Base-by-base conservation (phyloP, 2,113 vertebrate genomes). In the Aleadryas rufinucha region DNA sequence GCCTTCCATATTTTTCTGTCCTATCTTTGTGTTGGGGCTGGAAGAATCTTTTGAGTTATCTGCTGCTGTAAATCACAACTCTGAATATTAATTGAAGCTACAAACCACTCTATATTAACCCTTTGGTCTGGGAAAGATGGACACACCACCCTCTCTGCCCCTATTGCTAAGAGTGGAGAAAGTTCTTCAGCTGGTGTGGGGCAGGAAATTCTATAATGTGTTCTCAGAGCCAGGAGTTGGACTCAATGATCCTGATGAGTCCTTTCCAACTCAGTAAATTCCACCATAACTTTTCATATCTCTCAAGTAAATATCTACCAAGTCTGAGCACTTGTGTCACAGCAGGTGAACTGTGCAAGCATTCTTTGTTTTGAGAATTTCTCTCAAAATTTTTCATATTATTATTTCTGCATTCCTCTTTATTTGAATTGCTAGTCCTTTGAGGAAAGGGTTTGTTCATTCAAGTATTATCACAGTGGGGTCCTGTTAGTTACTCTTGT, bases 111-210 rank as follows among this genome's bases (percentile, higher is more conserved):
- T 54, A 6, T 37, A 6, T 37, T 47, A 64, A n/a, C 27, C 14
- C 11, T 33, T 14, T 19, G 20, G 6, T 28, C 28, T 39, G 27
- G 10, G 16, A 14, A 37, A 17, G 27, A 35, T 39, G 15, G 13
- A 24, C 6, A 45, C 33, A 52, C 1, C 8, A 50, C 6, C 6
- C 9, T 44, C 6, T 65, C 19, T 61, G 27, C 3, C 2, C 0
- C 42, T 57, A 9, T 11, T 80, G 30, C 2, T 28, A 45, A 45
- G 3, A 7, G 3, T 57, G 6, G 24, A 6, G 5, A 44, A 59
- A 60, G 15, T 59, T 77, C 24, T 85, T 69, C 13, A 8, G 0
- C 22, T 45, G 19, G 1, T 17, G 4, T n/a, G 13, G 4, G 13
- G 5, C 27, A 57, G 24, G 7, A 9, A 31, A 16, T 31, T 50